phyloP scores from a whole-genome alignment of 37 sponge, comb jelly and placozoan genomes.

The Cliona cf. orientalis region DNA sequence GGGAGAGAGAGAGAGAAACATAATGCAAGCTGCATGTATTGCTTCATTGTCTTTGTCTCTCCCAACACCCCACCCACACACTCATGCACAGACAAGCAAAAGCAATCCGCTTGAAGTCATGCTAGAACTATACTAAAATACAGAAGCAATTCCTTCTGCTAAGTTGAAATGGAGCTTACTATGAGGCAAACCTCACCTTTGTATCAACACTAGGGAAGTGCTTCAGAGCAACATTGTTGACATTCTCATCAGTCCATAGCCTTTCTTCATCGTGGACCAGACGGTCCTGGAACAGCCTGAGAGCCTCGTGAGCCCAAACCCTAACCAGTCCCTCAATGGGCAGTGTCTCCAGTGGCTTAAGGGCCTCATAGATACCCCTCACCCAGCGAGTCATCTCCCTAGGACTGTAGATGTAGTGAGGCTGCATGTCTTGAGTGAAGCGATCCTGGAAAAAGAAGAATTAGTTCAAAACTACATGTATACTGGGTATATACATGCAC shows the following conservation, averaged over 20 bases:
- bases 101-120: too few species aligned
- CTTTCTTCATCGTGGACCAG: slow-evolving; percentile 93
- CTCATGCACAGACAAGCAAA: too few species aligned
- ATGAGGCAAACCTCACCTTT: too few species aligned
- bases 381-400: slow-evolving; percentile 99
- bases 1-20: too few species aligned
- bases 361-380: slow-evolving; percentile 93
- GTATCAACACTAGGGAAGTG: slow-evolving; percentile 90
- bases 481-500: too few species aligned
- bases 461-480: too few species aligned
- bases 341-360: slow-evolving; percentile 89
- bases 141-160: too few species aligned
- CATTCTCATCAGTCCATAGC: slow-evolving; percentile 94
- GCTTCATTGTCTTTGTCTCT: too few species aligned
- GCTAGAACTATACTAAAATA: too few species aligned
- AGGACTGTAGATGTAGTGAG: slow-evolving; percentile 98
- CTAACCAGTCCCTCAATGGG: slow-evolving; percentile 93
- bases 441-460: slow-evolving; percentile 83
- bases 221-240: slow-evolving; percentile 85
- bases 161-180: too few species aligned
- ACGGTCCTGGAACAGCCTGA: slow-evolving; percentile 94
- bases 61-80: too few species aligned
- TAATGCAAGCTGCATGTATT: too few species aligned
- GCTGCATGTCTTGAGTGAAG: slow-evolving; percentile 99
- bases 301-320: slow-evolving; percentile 98